Conservation (phyloP, 2,888 invertebrate species). For the Mimumesa dahlbomi region DNA sequence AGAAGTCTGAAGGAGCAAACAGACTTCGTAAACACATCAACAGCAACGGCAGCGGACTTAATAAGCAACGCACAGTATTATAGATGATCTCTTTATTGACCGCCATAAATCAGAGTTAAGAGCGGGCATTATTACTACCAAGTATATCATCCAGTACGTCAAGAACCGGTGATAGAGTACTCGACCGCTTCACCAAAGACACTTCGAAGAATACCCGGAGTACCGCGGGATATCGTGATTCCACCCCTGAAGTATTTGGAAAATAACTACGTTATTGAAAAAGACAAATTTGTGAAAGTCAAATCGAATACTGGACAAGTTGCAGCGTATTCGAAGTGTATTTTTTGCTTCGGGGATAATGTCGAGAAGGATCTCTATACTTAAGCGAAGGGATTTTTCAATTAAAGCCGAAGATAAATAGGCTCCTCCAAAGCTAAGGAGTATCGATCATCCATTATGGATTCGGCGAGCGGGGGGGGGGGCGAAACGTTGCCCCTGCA, state of each 20-base stretch:
- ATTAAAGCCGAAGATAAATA: constrained; percentile 45
- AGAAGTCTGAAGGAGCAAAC: constrained; percentile 40
- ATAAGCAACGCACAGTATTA: constrained; percentile 54
- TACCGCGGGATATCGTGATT: no score
- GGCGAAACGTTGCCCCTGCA: not conserved
- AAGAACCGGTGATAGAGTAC: constrained; percentile 40
- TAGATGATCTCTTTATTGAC: constrained; percentile 60
- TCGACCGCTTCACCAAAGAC: constrained; percentile 26
- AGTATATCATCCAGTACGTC: constrained; percentile 46
- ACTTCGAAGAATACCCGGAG: no score
- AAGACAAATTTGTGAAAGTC: no score
- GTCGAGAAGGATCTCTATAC: no score
- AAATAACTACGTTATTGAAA: not conserved
- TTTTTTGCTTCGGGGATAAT: no score
- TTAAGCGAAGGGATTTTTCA: constrained; percentile 35
- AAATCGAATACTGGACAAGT: no score
- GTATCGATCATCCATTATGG: constrained; percentile 49
- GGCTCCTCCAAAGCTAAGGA: constrained; percentile 12
- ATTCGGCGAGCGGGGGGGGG: constrained; percentile 13
- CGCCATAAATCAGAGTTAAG: constrained; percentile 59
- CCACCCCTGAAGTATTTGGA: no score
- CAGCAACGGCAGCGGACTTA: constrained; percentile 46
- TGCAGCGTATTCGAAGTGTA: not conserved
- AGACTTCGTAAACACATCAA: constrained; percentile 51
- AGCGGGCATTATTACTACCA: constrained; percentile 51